These are phyloP conservation scores for Cyclargus thomasi DNA, from an alignment of 1,140 invertebrate species.

Conservation along the genomic window DNA sequence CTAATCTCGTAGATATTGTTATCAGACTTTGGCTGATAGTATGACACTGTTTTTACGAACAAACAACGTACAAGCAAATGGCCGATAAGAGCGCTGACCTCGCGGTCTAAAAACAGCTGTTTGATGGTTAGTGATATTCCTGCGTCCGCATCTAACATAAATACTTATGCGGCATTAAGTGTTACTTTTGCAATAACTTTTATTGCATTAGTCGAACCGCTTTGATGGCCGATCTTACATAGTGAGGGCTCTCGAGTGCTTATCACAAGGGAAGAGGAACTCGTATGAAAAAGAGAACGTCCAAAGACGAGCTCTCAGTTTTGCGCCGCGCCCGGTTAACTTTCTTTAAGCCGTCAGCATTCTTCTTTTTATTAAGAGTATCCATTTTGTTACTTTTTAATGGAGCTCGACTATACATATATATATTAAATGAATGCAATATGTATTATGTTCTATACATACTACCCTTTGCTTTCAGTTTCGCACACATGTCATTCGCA, in stretches of 20 bases:
- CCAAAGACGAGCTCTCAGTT: neutral
- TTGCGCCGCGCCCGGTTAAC: neutral
- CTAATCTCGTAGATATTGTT: constrained; percentile 5
- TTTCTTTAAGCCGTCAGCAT: neutral
- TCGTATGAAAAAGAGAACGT: neutral
- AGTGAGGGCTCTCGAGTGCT: neutral
- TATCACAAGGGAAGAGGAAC: neutral
- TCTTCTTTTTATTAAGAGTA: neutral
- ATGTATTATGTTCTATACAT: too few species aligned
- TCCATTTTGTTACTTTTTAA: neutral
- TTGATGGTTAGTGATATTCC: neutral
- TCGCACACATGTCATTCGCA: too few species aligned
- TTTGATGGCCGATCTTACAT: neutral
- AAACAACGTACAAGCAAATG: constrained; percentile 8
- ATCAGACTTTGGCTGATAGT: constrained; percentile 4
- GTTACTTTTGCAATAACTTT: neutral
- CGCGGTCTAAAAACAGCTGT: neutral
- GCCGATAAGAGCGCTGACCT: neutral
- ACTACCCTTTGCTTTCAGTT: too few species aligned
- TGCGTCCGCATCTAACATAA: neutral
- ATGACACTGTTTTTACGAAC: constrained; percentile 14
- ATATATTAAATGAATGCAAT: too few species aligned
- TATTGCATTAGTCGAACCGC: neutral
- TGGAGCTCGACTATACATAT: neutral
- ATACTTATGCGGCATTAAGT: neutral